Conservation (phyloP, 2,113 vertebrate species). For the Tor tambroides region DNA sequence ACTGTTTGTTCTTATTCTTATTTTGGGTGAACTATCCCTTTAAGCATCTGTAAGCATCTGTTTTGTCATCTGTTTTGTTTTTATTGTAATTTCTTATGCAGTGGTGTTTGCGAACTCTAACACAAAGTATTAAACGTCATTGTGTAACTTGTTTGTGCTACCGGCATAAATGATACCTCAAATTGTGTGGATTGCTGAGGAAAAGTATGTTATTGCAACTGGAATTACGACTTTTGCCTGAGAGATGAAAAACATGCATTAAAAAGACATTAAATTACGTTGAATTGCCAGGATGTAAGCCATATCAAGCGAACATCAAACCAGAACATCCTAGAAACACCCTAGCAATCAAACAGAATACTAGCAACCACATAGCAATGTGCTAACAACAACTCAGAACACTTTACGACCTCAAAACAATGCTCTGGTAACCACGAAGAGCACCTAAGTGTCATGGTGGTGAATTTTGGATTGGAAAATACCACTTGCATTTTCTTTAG, state of each 20-base stretch:
- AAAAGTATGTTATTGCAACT: background rate
- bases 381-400: background rate
- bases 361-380: background rate
- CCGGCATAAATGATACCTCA: background rate
- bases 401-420: background rate
- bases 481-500: background rate
- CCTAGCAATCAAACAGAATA: too few species aligned
- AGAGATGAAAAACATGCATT: too few species aligned
- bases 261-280: background rate
- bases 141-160: background rate
- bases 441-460: background rate
- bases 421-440: background rate
- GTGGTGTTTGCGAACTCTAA: background rate
- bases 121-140: background rate
- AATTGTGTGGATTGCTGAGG: background rate
- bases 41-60: too few species aligned
- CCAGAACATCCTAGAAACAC: background rate
- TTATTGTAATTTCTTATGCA: conserved; percentile 2
- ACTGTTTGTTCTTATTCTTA: background rate
- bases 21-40: too few species aligned
- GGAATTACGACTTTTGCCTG: too few species aligned
- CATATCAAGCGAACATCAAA: background rate
- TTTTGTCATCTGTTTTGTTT: too few species aligned
- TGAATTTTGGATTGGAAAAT: background rate
- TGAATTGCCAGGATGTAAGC: background rate